Evolutionary conservation across 1,140 invertebrate genomes (phyloP), one percentile per base, ranked within the genome.

Genomic region (Adelges cooleyi): DNA sequence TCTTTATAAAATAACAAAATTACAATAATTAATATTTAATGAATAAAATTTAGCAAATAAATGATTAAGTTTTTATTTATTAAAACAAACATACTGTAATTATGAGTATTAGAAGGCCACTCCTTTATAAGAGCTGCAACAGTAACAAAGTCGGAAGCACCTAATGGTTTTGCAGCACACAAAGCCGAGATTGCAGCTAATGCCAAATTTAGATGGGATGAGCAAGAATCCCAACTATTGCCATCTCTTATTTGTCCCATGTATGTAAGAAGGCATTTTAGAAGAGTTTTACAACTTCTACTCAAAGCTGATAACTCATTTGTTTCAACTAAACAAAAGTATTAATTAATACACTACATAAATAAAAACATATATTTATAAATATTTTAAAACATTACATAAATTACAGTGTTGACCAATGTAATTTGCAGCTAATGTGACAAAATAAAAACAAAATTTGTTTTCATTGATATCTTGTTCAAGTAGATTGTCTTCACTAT

Each of bases 241-340:
- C 33, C 18, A 46, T 15, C 42, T 66, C 69, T 70, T 25, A 71
- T 68, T 65, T 72, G 70, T 67, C 2, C 42, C 56, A 62, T 62
- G 20, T 27, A 62, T n/a, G 17, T 20, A 2, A 62, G 18, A 15
- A 62, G 18, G 11, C 17, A 62, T 48, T 62, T 62, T 1, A 62
- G 0, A 33, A 62, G 25, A 29, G 46, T 13, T 48, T 62, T 62
- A 62, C 56, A 62, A 6, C 42, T 13, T 4, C 22, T 62, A 15
- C 9, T 48, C n/a, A 62, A 11, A 13, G n/a, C 10, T 29, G 56
- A 48, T 20, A 62, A 29, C 25, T 62, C 42, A 33, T 27, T 62
- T 22, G 25, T 62, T 17, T 62, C 42, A 48, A 62, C 56, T 62
- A n/a, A 29, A 6, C 18, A n/a, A 46, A 49, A 67, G 22, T 48